phyloP scores from a whole-genome alignment of 2,797 vertebrate genomes.

The Lateolabrax maculatus region DNA sequence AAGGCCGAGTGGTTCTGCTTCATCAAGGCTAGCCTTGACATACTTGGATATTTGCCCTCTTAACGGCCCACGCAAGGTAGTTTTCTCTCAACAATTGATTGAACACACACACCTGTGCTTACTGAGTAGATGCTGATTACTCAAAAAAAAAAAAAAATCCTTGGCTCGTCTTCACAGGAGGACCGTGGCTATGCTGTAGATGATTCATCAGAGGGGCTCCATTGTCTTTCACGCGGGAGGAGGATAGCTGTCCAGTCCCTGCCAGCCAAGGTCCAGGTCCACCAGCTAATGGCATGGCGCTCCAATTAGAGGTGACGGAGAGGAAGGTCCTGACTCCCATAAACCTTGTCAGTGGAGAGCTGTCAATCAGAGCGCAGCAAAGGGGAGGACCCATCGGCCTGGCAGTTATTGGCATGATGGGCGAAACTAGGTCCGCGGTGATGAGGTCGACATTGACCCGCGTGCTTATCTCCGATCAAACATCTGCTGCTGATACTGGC shows the following conservation, averaged over 20 bases:
- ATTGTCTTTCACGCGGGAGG: slow-evolving; percentile 61
- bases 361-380: slow-evolving; percentile 76
- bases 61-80: slow-evolving; percentile 37
- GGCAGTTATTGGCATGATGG: slow-evolving; percentile 75
- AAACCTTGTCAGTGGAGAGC: slow-evolving; percentile 79
- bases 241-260: slow-evolving; percentile 55
- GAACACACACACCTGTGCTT: slow-evolving; percentile 65
- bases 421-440: slow-evolving; percentile 58
- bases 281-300: slow-evolving; percentile 62
- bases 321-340: slow-evolving; percentile 80
- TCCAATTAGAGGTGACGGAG: slow-evolving; percentile 81
- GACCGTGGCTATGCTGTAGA: slow-evolving; percentile 18
- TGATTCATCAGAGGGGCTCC: slow-evolving; percentile 65
- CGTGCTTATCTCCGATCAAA: slow-evolving; percentile 78
- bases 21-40: slow-evolving; percentile 67
- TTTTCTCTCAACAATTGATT: slow-evolving; percentile 65
- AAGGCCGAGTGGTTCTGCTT: slow-evolving; percentile 61
- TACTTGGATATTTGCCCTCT: slow-evolving; percentile 68
- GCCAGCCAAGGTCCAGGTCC: slow-evolving; percentile 73
- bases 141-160: slow-evolving; percentile 49
- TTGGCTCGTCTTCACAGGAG: slow-evolving; percentile 45
- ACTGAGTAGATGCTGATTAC: slow-evolving; percentile 62
- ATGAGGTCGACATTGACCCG: slow-evolving; percentile 79
- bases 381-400: slow-evolving; percentile 65
- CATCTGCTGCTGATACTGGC: slow-evolving; percentile 78